Base-by-base conservation (phyloP, 2,113 vertebrate species). In the Grantiella picta region DNA sequence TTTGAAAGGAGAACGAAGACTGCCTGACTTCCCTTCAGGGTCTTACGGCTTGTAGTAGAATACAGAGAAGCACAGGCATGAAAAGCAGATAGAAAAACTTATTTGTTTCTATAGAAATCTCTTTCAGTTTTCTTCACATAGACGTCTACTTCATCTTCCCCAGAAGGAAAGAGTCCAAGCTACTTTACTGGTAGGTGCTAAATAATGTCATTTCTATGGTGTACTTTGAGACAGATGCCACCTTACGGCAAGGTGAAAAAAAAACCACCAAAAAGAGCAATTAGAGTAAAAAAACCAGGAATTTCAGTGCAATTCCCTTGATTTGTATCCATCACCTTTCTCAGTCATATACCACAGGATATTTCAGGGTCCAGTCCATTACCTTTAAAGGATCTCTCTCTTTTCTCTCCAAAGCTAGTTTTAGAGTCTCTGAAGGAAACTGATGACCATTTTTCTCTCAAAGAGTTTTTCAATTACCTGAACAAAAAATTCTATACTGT, bases 201-300 rank as follows among this genome's bases (percentile, higher is more conserved):
- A 79, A 71, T 60, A 64, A 40, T 47, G 65, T 4, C 1, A 1
- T 54, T 71, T 38, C 19, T 72, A 9, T 42, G 17, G 22, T 50
- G 6, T 47, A 16, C 15, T 56, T 94, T 72, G 27, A 53, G 8
- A 56, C 15, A 66, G 25, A 54, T 2, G 35, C 5, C 17, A 24
- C 4, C 5, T 7, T 49, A n/a, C 7, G 19, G 3, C 5, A 59
- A 11, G 63, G 10, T 1, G 0, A 14, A 68, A 23, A 49, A 49
- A 49, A 19, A 27, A 54, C 6, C 7, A 66, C 31, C 3, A 35
- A 85, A 65, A 49, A 35, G 7, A 60, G 3, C 2, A 19, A 38
- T 28, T 56, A 63, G 9, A 28, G 3, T 31, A 11, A 75, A 83
- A 73, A 81, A 18, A 3, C 22, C 10, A 15, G 16, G 1, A 49